phyloP scores from a whole-genome alignment of 92 coral and sea anemone species.

The Bergia puertoricense region DNA sequence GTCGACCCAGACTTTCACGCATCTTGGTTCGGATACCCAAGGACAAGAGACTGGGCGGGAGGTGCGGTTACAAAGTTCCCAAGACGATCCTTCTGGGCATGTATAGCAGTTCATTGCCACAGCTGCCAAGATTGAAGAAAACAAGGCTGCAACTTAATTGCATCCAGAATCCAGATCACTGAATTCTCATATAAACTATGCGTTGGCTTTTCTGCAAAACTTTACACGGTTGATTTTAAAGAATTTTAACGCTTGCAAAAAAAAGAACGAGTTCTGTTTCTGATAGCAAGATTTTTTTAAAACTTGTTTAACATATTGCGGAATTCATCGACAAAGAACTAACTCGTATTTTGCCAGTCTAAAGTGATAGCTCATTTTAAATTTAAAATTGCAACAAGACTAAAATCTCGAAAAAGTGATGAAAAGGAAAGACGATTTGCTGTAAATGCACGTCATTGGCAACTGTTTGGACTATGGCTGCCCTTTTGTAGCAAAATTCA shows the following conservation, averaged over 20 bases:
- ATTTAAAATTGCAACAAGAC: no score
- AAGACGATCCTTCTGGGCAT: constrained; percentile 32
- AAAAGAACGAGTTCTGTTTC: no score
- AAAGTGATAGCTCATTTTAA: no score
- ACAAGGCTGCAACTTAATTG: neutral
- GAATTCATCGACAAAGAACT: neutral
- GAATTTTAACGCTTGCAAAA: neutral
- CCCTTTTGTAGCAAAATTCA: no score
- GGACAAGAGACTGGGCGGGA: constrained; percentile 19
- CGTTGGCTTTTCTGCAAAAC: neutral
- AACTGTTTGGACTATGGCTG: no score
- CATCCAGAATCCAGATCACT: neutral
- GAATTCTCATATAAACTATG: neutral
- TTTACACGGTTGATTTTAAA: neutral
- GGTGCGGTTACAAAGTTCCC: constrained; percentile 41
- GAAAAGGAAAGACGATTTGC: no score
- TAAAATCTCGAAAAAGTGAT: no score
- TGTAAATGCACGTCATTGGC: no score
- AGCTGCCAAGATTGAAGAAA: neutral
- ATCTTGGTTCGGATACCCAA: constrained; percentile 1
- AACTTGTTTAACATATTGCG: no score
- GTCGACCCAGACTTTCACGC: constrained; percentile 25
- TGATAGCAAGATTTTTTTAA: no score
- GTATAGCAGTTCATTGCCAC: constrained; percentile 30
- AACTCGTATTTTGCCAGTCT: neutral